Conservation (phyloP, 1,140 invertebrate genomes). For the Calliphora vicina region DNA sequence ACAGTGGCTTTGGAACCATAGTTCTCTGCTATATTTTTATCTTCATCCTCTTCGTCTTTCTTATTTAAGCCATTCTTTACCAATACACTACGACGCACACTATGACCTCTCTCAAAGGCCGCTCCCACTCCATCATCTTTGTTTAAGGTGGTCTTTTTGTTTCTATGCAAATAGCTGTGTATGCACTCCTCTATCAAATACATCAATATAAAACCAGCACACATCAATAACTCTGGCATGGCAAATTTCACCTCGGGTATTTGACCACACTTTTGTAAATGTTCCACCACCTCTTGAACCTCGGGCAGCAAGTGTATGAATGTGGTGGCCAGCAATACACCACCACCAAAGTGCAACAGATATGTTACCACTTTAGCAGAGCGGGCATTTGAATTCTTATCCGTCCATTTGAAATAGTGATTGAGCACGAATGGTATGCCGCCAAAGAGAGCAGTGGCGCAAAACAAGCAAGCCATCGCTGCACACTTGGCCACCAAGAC, state of each 20-base stretch:
- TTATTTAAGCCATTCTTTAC: conserved; percentile 42
- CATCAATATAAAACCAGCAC: conserved; percentile 83
- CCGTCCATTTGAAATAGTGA: conserved; percentile 70
- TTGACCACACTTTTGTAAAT: conserved; percentile 65
- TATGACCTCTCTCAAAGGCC: conserved; percentile 58
- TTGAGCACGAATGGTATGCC: conserved; percentile 74
- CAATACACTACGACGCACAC: conserved; percentile 55
- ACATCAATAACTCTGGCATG: conserved; percentile 76
- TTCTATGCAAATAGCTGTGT: conserved; percentile 71
- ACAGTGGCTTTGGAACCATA: too few species aligned
- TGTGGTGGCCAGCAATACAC: conserved; percentile 88
- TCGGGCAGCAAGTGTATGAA: conserved; percentile 92
- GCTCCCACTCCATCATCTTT: conserved; percentile 44
- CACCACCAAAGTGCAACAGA: conserved; percentile 88
- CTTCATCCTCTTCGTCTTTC: not conserved
- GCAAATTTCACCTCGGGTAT: conserved; percentile 70
- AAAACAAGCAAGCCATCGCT: conserved; percentile 75
- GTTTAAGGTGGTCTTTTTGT: conserved; percentile 56
- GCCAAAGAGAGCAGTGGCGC: conserved; percentile 74
- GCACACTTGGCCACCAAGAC: conserved; percentile 73
- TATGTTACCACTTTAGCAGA: conserved; percentile 66
- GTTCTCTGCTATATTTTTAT: not conserved
- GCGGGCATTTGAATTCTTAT: conserved; percentile 64
- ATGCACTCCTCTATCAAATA: conserved; percentile 85
- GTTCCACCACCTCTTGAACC: conserved; percentile 74